Conservation (phyloP, 2,888 invertebrate species). For the Magallana nippona region DNA sequence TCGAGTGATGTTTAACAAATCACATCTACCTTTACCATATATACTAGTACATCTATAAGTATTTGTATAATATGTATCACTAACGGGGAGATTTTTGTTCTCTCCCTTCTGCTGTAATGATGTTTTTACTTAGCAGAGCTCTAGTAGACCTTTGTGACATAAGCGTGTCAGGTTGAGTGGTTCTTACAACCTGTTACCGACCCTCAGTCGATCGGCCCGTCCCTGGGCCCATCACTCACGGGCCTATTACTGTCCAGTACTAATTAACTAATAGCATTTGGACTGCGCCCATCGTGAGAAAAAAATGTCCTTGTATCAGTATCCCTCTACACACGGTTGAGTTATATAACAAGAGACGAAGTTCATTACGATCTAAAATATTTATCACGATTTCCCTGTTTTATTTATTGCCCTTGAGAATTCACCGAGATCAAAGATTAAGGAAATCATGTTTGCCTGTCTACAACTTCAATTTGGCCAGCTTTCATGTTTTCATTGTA, state of each 20-base stretch:
- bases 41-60: too few relatives aligned
- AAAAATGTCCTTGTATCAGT: neutral
- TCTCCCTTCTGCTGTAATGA: neutral
- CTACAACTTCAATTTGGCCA: too few relatives aligned
- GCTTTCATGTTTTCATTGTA: too few relatives aligned
- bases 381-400: too few relatives aligned
- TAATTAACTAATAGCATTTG: neutral
- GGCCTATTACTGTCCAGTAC: neutral
- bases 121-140: neutral
- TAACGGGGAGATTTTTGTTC: neutral
- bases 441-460: too few relatives aligned
- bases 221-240: neutral
- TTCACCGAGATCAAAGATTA: too few relatives aligned
- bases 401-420: too few relatives aligned
- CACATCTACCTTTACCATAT: too few relatives aligned
- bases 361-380: too few relatives aligned
- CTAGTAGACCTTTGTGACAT: conserved; percentile 10
- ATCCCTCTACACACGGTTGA: neutral
- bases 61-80: neutral
- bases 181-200: neutral
- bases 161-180: neutral
- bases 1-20: too few relatives aligned
- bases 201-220: neutral
- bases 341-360: too few relatives aligned
- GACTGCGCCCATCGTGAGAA: conserved; percentile 29